phyloP scores from a whole-genome alignment of 2,113 vertebrate genomes.

The Rhabdornis inornatus region DNA sequence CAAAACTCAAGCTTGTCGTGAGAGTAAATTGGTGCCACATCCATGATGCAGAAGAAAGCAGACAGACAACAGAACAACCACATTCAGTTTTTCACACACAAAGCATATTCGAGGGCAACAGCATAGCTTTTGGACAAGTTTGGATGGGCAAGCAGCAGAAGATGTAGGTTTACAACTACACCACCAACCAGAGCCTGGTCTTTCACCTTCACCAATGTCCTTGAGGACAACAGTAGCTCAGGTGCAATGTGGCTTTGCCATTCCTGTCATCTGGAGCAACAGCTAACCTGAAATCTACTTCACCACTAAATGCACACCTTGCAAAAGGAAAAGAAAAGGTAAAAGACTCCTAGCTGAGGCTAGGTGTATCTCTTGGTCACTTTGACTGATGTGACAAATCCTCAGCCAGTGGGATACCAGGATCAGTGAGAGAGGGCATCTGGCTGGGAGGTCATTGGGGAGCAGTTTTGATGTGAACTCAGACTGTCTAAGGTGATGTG shows the following conservation, averaged over 20 bases:
- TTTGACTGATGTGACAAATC: background rate
- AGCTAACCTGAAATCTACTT: background rate
- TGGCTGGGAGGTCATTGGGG: background rate
- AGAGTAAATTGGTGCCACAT: constrained; percentile 70
- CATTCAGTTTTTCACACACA: constrained; percentile 65
- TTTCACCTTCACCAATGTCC: background rate
- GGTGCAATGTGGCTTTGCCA: constrained; percentile 10
- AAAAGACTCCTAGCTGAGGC: background rate
- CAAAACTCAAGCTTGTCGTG: constrained; percentile 53
- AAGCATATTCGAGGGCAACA: constrained; percentile 55
- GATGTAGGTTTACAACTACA: constrained; percentile 49
- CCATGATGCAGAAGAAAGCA: constrained; percentile 62
- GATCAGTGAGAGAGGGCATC: background rate
- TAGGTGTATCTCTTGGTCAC: constrained; percentile 2
- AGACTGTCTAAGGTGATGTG: background rate
- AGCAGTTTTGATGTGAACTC: background rate
- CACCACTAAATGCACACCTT: background rate
- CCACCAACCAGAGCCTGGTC: constrained; percentile 37
- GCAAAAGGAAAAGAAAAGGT: constrained; percentile 8
- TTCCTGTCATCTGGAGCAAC: constrained; percentile 29
- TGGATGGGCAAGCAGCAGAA: constrained; percentile 31
- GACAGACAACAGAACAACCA: constrained; percentile 57
- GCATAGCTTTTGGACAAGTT: background rate
- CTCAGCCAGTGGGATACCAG: background rate
- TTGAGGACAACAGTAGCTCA: constrained; percentile 37